Base-by-base conservation (phyloP, 2,888 invertebrate species). In the Ametastegia equiseti region DNA sequence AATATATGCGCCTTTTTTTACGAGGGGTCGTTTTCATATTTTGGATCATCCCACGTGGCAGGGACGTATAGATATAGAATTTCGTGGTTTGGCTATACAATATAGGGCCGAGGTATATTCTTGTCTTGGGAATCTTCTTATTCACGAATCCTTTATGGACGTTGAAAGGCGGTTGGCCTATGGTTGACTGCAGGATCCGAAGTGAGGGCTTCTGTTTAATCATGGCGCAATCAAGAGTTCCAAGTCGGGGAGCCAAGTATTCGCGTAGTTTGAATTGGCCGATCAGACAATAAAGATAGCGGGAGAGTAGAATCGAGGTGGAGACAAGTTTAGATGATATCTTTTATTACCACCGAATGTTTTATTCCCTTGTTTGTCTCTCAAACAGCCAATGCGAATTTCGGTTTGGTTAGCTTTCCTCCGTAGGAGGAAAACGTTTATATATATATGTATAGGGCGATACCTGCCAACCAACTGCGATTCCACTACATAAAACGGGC, bases 341-440 rank as follows among this genome's bases (percentile, higher is more conserved):
- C 84, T 82, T 82, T 79, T 80, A 77, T 78, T 47, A 67, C 80
- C 82, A 63, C 54, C 33, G 78, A 82, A 84, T 83, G 81, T 84
- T 85, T 84, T 85, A 84, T 84, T 82, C 79, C 80, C 80, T 81
- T 84, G 83, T 84, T 83, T 84, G 83, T 81, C 83, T 19, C 63
- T 36, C 82, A 78, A 80, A 80, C 57, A 80, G 71, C 71, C 80
- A 78, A 83, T 82, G 80, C 81, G 81, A 81, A 84, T 78, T 60
- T n/a, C n/a, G 75, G 71, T 45, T 75, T 36, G 2, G 50, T 54
- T 75, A 15, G 33, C 42, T 27, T 45, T 71, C 15, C 42, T 19
- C 23, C 19, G 67, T 19, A 67, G 36, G 23, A 67, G 19, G 5
- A 7, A 42, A 67, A 36, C 67, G 23, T 30, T 60, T 15, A 60